Conservation (phyloP, 2,797 vertebrate genomes). For the Carcharodon carcharias region DNA sequence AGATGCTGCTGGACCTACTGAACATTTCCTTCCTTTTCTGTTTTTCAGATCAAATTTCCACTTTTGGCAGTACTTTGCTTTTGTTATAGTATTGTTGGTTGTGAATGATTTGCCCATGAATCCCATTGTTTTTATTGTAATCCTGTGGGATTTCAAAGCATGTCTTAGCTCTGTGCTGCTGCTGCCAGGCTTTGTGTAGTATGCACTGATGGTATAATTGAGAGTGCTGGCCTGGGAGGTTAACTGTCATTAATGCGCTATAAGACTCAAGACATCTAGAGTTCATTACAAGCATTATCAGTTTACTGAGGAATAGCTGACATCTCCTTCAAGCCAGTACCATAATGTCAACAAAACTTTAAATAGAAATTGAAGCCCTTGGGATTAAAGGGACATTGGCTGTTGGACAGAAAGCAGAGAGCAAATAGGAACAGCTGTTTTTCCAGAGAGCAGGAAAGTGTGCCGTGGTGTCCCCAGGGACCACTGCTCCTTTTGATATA, state of each 20-base stretch:
- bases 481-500: neutral
- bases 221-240: neutral
- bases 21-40: neutral
- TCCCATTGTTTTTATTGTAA: neutral
- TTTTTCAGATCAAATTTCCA: neutral
- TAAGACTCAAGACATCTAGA: neutral
- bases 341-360: neutral
- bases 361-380: neutral
- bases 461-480: neutral
- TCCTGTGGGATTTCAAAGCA: neutral
- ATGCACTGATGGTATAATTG: neutral
- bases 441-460: neutral
- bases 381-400: neutral
- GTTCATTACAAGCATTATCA: neutral
- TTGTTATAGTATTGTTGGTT: neutral
- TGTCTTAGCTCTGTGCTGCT: neutral
- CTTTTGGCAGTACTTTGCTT: neutral
- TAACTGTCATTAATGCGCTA: neutral
- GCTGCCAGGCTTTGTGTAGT: neutral
- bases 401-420: neutral
- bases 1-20: neutral
- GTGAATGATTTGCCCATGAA: neutral
- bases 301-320: neutral
- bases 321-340: neutral
- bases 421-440: neutral